A percentile compares a stretch with the other conserved stretches of the same genome.
Evolutionary conservation across 92 coral and sea anemone genomes (phyloP).

Genomic region (Ricordea florida): DNA sequence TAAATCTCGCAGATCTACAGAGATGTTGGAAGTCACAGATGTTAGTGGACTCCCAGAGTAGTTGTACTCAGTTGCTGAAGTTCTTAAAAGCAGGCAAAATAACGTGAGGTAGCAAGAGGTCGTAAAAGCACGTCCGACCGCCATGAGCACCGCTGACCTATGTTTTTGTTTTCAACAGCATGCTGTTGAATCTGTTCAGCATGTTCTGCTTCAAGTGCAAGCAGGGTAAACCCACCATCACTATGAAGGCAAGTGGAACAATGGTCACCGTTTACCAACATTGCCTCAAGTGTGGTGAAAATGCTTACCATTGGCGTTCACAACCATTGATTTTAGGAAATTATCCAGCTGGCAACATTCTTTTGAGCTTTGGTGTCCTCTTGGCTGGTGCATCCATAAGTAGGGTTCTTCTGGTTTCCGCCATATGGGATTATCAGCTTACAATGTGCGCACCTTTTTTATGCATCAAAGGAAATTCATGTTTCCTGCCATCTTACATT

Average conservation of each 20-base stretch:
- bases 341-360: constrained; percentile 52
- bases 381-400: constrained; percentile 53
- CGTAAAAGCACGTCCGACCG: too few relatives aligned
- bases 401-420: constrained; percentile 28
- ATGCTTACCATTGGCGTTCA: constrained; percentile 25
- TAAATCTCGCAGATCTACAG: too few relatives aligned
- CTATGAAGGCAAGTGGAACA: constrained; percentile 48
- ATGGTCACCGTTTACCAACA: constrained; percentile 65
- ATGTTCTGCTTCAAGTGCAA: constrained; percentile 71
- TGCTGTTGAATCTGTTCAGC: constrained; percentile 45
- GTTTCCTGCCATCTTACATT: constrained; percentile 40
- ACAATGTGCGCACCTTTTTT: constrained; percentile 51
- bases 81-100: too few relatives aligned
- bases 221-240: constrained; percentile 15
- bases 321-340: constrained; percentile 50
- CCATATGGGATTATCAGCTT: constrained; percentile 53
- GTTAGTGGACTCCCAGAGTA: too few relatives aligned
- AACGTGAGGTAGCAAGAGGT: too few relatives aligned
- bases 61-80: too few relatives aligned
- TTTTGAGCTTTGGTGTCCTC: constrained; percentile 45
- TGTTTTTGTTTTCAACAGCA: too few relatives aligned
- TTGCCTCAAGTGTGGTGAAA: constrained; percentile 32
- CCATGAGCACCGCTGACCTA: too few relatives aligned
- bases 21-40: too few relatives aligned
- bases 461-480: constrained; percentile 50